phyloP scores from a whole-genome alignment of 2,113 vertebrate genomes.

The Syrrhaptes paradoxus region DNA sequence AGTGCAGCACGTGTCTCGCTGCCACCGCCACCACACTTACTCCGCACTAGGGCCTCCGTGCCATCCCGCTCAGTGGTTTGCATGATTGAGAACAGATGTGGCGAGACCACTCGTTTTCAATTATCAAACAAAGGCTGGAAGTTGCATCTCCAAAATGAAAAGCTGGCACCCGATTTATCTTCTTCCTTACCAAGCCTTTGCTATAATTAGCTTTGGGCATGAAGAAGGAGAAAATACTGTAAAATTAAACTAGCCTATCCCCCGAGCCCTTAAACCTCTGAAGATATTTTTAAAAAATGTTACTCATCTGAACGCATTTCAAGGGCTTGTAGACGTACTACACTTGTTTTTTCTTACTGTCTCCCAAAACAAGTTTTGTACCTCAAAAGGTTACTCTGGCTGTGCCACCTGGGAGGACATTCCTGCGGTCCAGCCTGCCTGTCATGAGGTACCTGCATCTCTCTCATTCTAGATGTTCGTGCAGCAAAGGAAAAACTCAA shows the following conservation, averaged over 20 bases:
- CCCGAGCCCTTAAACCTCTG: background rate
- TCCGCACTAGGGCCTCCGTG: background rate
- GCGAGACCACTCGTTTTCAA: constrained; percentile 24
- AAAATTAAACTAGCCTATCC: background rate
- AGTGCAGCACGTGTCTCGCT: accelerated
- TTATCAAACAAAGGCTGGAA: constrained; percentile 55
- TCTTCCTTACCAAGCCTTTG: constrained; percentile 10
- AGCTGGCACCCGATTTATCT: constrained; percentile 22
- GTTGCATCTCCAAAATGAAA: constrained; percentile 22
- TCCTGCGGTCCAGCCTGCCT: background rate
- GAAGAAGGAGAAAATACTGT: constrained; percentile 6
- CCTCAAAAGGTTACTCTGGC: background rate
- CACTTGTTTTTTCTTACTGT: background rate
- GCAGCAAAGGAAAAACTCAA: background rate
- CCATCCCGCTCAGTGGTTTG: background rate
- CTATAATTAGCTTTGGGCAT: constrained; percentile 26
- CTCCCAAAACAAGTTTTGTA: background rate
- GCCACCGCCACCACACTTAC: background rate
- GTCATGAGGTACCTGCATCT: background rate
- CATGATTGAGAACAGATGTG: constrained; percentile 24
- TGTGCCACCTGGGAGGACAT: background rate
- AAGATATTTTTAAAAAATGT: background rate
- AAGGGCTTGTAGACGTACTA: background rate
- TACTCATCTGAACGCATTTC: background rate
- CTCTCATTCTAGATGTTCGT: background rate